phyloP scores from a whole-genome alignment of 1,140 invertebrate genomes.

The Drosophila tani region DNA sequence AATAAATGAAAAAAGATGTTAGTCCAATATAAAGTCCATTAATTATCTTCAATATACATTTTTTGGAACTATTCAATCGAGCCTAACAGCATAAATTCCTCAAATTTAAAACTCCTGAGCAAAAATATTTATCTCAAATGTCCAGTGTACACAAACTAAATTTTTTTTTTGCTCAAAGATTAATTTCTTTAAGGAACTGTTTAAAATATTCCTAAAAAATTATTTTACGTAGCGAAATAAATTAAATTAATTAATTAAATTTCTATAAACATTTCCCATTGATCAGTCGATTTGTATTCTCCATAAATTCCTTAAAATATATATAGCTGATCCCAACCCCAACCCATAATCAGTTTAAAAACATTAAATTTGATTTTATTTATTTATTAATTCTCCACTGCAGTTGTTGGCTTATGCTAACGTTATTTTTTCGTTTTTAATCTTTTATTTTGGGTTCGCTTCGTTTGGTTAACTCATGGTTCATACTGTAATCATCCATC shows the following conservation, averaged over 20 bases:
- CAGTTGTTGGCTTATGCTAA: conserved; percentile 62
- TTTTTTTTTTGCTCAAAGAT: not conserved
- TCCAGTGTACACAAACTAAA: too few relatives aligned
- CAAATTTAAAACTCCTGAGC: too few relatives aligned
- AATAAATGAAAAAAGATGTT: not conserved
- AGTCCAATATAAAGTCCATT: too few relatives aligned
- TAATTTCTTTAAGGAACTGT: too few relatives aligned
- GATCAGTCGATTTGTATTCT: not conserved
- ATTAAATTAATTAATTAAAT: too few relatives aligned
- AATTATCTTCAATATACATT: not conserved
- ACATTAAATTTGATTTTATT: conserved; percentile 56
- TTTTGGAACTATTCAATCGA: too few relatives aligned
- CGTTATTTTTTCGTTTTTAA: conserved; percentile 44
- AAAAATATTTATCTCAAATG: too few relatives aligned
- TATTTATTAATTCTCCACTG: conserved; percentile 69
- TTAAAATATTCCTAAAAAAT: too few relatives aligned
- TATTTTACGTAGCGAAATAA: too few relatives aligned
- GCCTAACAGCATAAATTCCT: too few relatives aligned
- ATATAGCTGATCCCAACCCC: not conserved
- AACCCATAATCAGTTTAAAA: conserved; percentile 9
- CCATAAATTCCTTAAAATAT: too few relatives aligned
- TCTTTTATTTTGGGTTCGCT: conserved; percentile 25
- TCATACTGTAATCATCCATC: conserved; percentile 37
- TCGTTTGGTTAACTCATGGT: conserved; percentile 34
- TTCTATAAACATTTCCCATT: not conserved